phyloP scores from a whole-genome alignment of 2,113 vertebrate genomes.

The Periophthalmodon schlosseri region DNA sequence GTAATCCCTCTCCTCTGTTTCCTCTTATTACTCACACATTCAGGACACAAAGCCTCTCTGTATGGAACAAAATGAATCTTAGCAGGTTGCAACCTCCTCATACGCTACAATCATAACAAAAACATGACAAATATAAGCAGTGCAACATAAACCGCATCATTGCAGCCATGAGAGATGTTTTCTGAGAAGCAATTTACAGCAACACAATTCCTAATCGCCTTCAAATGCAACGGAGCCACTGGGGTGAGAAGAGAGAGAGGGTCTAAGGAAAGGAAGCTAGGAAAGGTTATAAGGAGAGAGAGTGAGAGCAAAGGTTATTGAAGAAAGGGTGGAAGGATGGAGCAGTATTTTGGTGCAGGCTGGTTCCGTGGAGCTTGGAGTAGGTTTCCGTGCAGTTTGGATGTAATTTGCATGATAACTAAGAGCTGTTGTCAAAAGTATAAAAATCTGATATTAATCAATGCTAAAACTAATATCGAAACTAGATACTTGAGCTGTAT shows the following conservation, averaged over 20 bases:
- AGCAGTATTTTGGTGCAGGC: not conserved
- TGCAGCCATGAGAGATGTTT: not conserved
- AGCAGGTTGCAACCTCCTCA: not conserved
- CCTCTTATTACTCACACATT: not conserved
- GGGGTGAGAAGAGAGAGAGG: not conserved
- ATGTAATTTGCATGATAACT: not conserved
- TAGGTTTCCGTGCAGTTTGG: not conserved
- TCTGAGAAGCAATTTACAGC: not conserved
- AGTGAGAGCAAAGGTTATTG: not conserved
- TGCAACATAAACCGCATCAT: not conserved
- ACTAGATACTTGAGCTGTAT: too few species aligned
- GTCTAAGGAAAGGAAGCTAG: not conserved
- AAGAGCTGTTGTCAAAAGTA: too few species aligned
- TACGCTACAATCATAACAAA: not conserved
- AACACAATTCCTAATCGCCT: not conserved
- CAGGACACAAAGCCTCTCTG: not conserved
- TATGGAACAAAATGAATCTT: not conserved
- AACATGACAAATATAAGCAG: not conserved
- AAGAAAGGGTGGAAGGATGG: not conserved
- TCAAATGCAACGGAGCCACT: not conserved
- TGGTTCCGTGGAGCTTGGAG: not conserved
- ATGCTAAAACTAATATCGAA: too few species aligned
- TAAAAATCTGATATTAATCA: too few species aligned
- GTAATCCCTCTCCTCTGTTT: slow-evolving; percentile 1
- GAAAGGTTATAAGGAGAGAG: not conserved